Conservation (phyloP, 2,888 invertebrate species). For the Hartigia nigra region DNA sequence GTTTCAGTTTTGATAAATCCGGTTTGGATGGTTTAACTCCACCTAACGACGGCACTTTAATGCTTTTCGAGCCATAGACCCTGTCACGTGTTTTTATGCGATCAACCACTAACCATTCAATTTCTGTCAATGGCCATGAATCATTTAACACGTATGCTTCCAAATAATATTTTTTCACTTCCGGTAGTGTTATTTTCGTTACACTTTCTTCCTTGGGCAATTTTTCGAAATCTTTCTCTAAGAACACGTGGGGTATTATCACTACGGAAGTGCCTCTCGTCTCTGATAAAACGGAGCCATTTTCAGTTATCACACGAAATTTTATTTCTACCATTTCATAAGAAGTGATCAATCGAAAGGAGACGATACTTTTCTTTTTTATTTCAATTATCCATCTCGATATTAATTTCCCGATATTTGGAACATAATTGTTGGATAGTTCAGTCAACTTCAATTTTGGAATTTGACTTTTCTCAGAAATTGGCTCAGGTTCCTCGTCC, state of each 20-base stretch:
- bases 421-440: constrained; percentile 38
- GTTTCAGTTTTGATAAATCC: constrained; percentile 9
- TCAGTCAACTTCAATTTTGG: constrained; percentile 30
- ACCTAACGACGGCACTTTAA: background rate
- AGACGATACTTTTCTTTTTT: constrained; percentile 20
- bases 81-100: constrained; percentile 32
- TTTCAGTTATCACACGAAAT: constrained; percentile 28
- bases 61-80: background rate
- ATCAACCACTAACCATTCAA: constrained; percentile 60
- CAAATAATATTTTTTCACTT: constrained; percentile 29
- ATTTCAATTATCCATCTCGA: constrained; percentile 31
- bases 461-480: constrained; percentile 14
- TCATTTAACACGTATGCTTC: constrained; percentile 58
- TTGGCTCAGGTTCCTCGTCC: constrained; percentile 5
- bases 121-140: constrained; percentile 63
- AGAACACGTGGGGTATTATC: constrained; percentile 37
- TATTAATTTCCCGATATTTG: constrained; percentile 36
- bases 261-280: constrained; percentile 29
- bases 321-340: constrained; percentile 31
- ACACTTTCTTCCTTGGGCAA: background rate
- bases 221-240: constrained; percentile 2
- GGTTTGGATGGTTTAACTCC: constrained; percentile 10
- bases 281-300: constrained; percentile 22
- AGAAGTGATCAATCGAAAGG: constrained; percentile 38
- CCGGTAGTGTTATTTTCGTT: background rate